These are phyloP conservation scores for Paragorgia papillata DNA, from an alignment of 92 coral and sea anemone genomes.

Conservation along the genomic window DNA sequence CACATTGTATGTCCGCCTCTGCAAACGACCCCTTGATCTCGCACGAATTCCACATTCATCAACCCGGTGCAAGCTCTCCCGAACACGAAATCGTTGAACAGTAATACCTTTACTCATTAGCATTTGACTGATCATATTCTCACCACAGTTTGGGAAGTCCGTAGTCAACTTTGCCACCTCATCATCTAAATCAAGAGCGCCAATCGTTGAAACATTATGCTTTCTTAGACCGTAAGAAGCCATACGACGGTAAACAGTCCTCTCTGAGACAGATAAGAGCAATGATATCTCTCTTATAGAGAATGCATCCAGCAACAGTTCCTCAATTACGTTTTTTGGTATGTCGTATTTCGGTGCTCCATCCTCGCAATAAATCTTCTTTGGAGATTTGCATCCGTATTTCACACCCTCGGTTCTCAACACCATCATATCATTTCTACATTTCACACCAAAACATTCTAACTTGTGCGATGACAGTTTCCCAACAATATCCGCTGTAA, in stretches of 20 bases:
- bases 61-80: constrained; percentile 37
- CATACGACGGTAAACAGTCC: constrained; percentile 51
- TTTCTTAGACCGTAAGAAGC: constrained; percentile 26
- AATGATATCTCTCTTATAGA: constrained; percentile 48
- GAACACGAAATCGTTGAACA: constrained; percentile 23
- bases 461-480: constrained; percentile 22
- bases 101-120: background rate
- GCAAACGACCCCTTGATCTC: constrained; percentile 46
- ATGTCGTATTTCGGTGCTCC: constrained; percentile 50
- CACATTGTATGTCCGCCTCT: constrained; percentile 45
- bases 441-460: constrained; percentile 31
- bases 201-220: background rate
- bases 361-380: background rate
- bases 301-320: constrained; percentile 60
- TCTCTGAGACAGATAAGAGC: constrained; percentile 51
- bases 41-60: constrained; percentile 17
- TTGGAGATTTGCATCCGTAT: constrained; percentile 26
- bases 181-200: constrained; percentile 11
- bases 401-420: constrained; percentile 36
- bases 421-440: constrained; percentile 25
- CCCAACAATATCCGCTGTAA: constrained; percentile 24
- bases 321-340: constrained; percentile 52
- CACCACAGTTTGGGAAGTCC: constrained; percentile 32
- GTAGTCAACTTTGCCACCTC: constrained; percentile 1
- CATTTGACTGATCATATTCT: constrained; percentile 14